These are phyloP conservation scores for Heliconius congener DNA, from an alignment of 1,140 invertebrate species.

Conservation along the genomic window DNA sequence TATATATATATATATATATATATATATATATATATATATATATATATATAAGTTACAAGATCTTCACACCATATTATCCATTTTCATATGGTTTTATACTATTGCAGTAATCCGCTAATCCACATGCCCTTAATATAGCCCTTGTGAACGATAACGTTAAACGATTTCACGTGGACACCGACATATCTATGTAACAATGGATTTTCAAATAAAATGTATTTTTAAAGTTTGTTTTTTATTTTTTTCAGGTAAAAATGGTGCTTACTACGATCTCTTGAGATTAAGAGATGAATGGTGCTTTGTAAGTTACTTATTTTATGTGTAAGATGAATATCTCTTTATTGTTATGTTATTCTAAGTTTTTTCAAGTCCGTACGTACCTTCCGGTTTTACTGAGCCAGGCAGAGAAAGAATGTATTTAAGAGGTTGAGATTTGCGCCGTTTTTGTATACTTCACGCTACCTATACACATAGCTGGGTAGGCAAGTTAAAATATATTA, in stretches of 20 bases:
- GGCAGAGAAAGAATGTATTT: no score
- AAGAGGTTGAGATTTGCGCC: no score
- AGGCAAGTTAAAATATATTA: no score
- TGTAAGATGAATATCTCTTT: conserved; percentile 14
- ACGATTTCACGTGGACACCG: conserved; percentile 21
- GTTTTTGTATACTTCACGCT: no score
- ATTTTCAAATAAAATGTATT: neutral
- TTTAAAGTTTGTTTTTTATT: conserved; percentile 20
- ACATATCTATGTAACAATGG: neutral
- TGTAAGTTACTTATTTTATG: conserved; percentile 17
- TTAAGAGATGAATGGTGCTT: conserved; percentile 4
- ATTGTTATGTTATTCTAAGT: conserved; percentile 5
- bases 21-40: no score
- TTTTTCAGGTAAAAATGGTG: conserved; percentile 36
- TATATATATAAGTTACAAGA: neutral
- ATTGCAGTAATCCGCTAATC: conserved; percentile 44
- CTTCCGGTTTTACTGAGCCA: neutral
- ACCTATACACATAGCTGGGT: no score
- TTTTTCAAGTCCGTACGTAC: neutral
- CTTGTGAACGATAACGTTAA: conserved; percentile 34
- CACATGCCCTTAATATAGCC: conserved; percentile 39
- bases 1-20: no score
- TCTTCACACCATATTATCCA: neutral
- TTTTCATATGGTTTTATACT: conserved; percentile 31
- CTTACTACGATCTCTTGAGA: conserved; percentile 16